Conservation (phyloP, 1,140 invertebrate genomes). For the Bombus ignitus region DNA sequence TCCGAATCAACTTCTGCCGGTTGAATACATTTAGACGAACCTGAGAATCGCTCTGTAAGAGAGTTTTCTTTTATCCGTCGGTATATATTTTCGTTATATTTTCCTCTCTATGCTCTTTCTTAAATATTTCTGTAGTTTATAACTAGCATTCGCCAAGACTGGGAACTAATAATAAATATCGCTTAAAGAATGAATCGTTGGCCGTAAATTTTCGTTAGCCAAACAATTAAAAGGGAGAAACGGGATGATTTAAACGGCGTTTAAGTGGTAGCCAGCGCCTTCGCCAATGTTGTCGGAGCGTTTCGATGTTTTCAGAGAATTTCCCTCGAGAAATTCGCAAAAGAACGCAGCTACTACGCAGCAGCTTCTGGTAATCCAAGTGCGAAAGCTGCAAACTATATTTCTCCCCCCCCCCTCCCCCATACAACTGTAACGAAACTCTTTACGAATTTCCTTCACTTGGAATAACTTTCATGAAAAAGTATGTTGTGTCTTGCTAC, state of each 20-base stretch:
- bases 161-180: not conserved
- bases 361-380: not conserved
- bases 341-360: constrained; percentile 8
- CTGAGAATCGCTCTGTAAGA: too few relatives aligned
- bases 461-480: not conserved
- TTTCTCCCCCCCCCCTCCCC: rapidly evolving
- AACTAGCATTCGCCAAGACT: too few relatives aligned
- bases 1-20: too few relatives aligned
- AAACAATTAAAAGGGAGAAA: not conserved
- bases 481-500: not conserved
- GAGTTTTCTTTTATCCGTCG: too few relatives aligned
- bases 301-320: not conserved
- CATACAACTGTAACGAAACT: not conserved
- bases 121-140: too few relatives aligned
- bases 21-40: too few relatives aligned
- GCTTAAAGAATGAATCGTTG: not conserved
- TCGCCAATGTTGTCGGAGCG: not conserved
- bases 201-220: not conserved
- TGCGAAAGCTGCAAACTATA: not conserved
- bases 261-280: not conserved
- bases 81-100: too few relatives aligned
- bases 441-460: not conserved
- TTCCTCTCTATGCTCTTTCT: too few relatives aligned
- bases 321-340: constrained; percentile 25
- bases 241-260: not conserved